Evolutionary conservation across 2,797 vertebrate species (phyloP), one percentile per base, ranked within the genome.

Genomic region (Oreochromis mossambicus): DNA sequence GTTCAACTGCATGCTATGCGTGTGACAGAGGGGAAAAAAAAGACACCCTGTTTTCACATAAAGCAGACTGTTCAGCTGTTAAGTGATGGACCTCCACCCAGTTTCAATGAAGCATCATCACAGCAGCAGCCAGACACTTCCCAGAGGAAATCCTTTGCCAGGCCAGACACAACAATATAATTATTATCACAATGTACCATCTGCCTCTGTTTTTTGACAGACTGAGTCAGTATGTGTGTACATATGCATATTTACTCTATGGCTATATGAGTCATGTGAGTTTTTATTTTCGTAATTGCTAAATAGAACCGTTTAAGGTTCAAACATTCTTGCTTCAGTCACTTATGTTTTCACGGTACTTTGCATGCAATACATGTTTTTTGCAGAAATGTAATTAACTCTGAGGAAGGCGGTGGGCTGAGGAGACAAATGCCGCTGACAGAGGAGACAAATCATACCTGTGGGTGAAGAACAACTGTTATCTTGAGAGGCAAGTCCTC

Each of bases 141-240:
- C 91, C 85, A 81, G 41, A 95, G 95, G 94, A 96, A 94, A 95
- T 94, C 93, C 94, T 91, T 83, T 83, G 80, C 83, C 66, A 50
- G 82, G 79, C 89, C 90, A 95, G 93, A 94, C 94, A 91, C 88
- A 95, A 94, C 92, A 92, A 34, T 24, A 55, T 89, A 48, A 91
- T 89, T 81, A 81, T 89, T 90, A 92, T 92, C 87, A 79, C 88
- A 77, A 21, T 11, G 36, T 43, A 85, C 80, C 90, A 91, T 92
- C 92, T 93, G 83, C 73, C 79, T 63, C 12, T 70, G 82, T 21
- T 76, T 77, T 85, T 78, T 83, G 36, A 76, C 86, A 88, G 56
- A 24, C 80, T 73, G 58, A 88, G 73, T 85, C 78, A 88, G 24
- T 75, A 80, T 73, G 24, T 73, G 41, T 48, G 68, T 32, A 6